Evolutionary conservation across 2,888 invertebrate genomes (phyloP).

Genomic region (Atethmia centrago): DNA sequence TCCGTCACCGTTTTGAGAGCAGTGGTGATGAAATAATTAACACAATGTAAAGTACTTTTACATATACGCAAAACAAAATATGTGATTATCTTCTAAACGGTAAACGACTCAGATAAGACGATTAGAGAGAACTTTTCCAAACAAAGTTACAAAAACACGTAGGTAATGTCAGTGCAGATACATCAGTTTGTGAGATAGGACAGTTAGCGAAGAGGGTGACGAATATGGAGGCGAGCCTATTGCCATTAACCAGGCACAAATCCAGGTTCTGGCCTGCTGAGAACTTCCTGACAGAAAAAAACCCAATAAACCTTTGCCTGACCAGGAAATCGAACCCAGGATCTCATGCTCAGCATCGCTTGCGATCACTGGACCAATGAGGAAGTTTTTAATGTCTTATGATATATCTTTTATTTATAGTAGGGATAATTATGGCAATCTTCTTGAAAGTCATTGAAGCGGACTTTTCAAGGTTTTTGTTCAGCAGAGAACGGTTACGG

Average conservation of each 20-base stretch:
- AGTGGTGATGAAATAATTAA: too few relatives aligned
- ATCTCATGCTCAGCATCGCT: too few relatives aligned
- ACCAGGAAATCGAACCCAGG: neutral
- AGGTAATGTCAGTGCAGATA: too few relatives aligned
- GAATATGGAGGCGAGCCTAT: neutral
- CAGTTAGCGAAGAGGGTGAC: too few relatives aligned
- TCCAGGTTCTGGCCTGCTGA: neutral
- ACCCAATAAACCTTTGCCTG: neutral
- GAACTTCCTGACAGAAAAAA: neutral
- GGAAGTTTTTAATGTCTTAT: neutral
- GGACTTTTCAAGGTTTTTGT: slow-evolving; percentile 28
- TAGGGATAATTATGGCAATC: neutral
- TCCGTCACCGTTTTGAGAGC: too few relatives aligned
- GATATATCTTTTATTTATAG: neutral
- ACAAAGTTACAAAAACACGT: too few relatives aligned
- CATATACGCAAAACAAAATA: too few relatives aligned
- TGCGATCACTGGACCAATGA: neutral
- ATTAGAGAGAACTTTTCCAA: too few relatives aligned
- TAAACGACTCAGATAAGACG: too few relatives aligned
- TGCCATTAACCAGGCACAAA: neutral
- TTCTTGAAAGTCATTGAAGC: slow-evolving; percentile 21
- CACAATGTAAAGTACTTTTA: too few relatives aligned
- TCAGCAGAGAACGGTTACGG: slow-evolving; percentile 26
- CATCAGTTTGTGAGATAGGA: too few relatives aligned
- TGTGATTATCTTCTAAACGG: too few relatives aligned